Base-by-base conservation (phyloP, 2,888 invertebrate species). In the Drosophila conformis region DNA sequence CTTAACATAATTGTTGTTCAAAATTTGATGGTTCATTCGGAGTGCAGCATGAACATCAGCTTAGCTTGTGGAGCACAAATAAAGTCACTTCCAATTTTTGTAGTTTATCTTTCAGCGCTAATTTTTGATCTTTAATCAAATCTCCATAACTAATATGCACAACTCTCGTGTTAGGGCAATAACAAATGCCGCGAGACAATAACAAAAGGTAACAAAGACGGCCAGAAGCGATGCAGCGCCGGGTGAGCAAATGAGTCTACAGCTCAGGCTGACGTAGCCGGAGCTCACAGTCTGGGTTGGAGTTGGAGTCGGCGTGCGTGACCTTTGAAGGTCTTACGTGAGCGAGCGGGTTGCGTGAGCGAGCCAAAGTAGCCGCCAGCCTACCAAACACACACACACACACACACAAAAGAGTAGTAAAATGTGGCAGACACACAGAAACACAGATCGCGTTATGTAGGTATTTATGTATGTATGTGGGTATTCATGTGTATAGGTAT, bases 321-420 rank as follows among this genome's bases (percentile, higher is more conserved):
- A 87, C 89, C 78, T 82, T 80, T 84, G 89, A 90, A 86, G 91
- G 89, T 88, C 86, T 88, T 82, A 88, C 79, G 90, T 84, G 88
- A 89, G 88, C 82, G 73, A 67, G 57, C 64, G 66, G 78, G 25
- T 80, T 69, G 80, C 73, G 60, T 80, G 80, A 81, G 84, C 66
- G 82, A 46, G 29, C 53, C 60, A 61, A 73, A 68, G 51, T 72
- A 59, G 73, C 82, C 64, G 60, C 60, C 38, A 80, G 77, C 62
- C 76, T 31, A 70, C 62, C 31, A 69, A 46, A 46, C 15, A 25
- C 46, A 46, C 46, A 36, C 36, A 15, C 36, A 36, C 36, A 36
- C 35, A 36, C 36, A 21, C 42, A 46, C 21, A 15, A 4, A 46
- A 46, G 42, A 13, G 42, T 21, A 46, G 13, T 46, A 13, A 21